phyloP scores from a whole-genome alignment of 2,113 vertebrate species.

The Anthoscopus minutus region DNA sequence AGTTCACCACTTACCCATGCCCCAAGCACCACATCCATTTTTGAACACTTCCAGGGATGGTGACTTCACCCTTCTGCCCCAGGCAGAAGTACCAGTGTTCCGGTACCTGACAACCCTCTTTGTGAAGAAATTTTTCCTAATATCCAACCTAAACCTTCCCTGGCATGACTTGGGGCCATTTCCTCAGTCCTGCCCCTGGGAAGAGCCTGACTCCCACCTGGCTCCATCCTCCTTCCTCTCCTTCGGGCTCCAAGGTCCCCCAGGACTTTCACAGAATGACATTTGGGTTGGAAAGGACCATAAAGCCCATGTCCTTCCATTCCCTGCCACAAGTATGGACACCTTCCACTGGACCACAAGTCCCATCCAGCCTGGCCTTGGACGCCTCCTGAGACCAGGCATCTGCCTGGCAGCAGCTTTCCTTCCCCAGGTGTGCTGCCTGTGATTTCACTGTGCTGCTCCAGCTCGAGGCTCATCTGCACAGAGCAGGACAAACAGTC shows the following conservation, averaged over 20 bases:
- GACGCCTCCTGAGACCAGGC: background rate
- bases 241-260: rapidly evolving
- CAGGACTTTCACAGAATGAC: background rate
- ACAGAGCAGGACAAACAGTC: background rate
- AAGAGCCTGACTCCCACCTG: background rate
- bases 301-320: background rate
- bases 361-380: background rate
- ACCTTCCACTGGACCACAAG: background rate
- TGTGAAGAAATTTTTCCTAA: background rate
- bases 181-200: background rate
- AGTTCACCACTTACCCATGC: background rate
- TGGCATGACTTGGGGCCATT: background rate
- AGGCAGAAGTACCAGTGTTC: background rate
- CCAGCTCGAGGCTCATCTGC: rapidly evolving
- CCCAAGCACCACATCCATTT: background rate
- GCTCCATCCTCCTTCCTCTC: background rate
- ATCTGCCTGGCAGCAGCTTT: background rate
- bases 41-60: background rate
- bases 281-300: background rate
- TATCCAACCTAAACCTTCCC: background rate
- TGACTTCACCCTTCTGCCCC: background rate
- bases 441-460: background rate
- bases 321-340: background rate
- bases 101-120: background rate
- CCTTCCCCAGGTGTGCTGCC: background rate